Evolutionary conservation across 2,113 vertebrate genomes (phyloP).

Genomic region (Anolis carolinensis): DNA sequence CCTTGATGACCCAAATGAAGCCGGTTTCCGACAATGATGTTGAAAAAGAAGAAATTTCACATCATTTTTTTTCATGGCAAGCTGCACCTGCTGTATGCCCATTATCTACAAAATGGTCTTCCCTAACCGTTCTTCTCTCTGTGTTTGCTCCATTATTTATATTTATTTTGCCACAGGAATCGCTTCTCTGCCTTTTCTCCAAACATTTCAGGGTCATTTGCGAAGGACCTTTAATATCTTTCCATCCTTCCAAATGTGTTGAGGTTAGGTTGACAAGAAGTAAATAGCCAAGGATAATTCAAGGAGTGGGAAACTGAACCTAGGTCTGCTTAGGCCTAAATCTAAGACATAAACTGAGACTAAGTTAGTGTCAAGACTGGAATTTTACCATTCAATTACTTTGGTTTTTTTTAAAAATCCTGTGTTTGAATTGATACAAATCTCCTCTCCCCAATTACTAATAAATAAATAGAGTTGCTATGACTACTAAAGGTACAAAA

Average conservation of each 20-base stretch:
- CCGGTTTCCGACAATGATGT: neutral
- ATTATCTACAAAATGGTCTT: neutral
- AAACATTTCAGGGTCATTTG: neutral
- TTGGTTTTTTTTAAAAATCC: neutral
- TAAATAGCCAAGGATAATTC: neutral
- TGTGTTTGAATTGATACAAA: neutral
- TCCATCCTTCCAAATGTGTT: no score
- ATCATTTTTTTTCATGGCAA: neutral
- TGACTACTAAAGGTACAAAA: neutral
- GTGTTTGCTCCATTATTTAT: neutral
- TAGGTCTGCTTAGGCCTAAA: neutral
- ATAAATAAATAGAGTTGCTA: neutral
- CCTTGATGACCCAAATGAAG: slow-evolving; percentile 24
- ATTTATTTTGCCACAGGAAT: neutral
- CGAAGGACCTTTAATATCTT: neutral
- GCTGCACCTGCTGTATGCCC: neutral
- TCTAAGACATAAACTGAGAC: neutral
- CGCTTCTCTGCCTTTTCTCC: neutral
- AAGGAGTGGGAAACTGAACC: neutral
- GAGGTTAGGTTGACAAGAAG: neutral
- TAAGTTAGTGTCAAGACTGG: neutral
- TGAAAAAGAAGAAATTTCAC: neutral
- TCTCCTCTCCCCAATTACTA: neutral
- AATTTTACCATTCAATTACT: rapidly evolving
- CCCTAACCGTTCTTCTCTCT: neutral